Base-by-base conservation (phyloP, 2,797 vertebrate genomes). In the Acanthiza pusilla region DNA sequence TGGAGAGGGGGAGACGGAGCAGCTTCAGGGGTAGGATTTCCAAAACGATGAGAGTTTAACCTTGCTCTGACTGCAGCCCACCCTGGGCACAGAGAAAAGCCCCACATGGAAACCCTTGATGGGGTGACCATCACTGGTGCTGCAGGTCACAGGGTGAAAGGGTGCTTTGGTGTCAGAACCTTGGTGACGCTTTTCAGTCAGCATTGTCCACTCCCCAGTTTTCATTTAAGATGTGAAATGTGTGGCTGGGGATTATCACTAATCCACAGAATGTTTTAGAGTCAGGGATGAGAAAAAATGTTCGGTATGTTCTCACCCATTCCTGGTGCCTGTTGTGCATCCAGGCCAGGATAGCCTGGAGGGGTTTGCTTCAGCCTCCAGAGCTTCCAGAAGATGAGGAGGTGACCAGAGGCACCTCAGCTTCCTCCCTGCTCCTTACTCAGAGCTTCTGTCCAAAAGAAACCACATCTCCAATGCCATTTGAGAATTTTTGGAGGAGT, bases 21-120 rank as follows among this genome's bases (percentile, higher is more conserved):
- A 9, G 57, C 29, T 88, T 60, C 57, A 47, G 55, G 85, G 42
- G 20, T 3, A 53, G 34, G 42, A 43, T 90, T 94, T 91, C 53
- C 34, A 60, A 38, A 83, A 32, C 2, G 0, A 7, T 13, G n/a
- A 26, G 47, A 58, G 7, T 91, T 91, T 66, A 75, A 54, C 16
- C 8, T 25, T 58, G 11, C 38, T 32, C n/a, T 45, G 55, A 17
- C 82, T 85, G 0, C 3, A 79, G 53, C 32, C 75, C 68, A 25
- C 45, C 17, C 36, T 47, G 67, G 5, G 7, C 1, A 0, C 6
- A 2, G 21, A 45, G 62, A 32, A 38, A 60, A 45, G 6, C 3
- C 23, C 32, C 27, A 38, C 0, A 16, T 1, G 6, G 61, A 55
- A 55, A 4, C 25, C 65, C 36, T 60, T 1, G 1, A 0, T 2